A percentile compares a stretch with the other conserved stretches of the same genome.
Evolutionary conservation across 2,888 invertebrate genomes (phyloP).

Genomic region (Synanthedon formicaeformis): DNA sequence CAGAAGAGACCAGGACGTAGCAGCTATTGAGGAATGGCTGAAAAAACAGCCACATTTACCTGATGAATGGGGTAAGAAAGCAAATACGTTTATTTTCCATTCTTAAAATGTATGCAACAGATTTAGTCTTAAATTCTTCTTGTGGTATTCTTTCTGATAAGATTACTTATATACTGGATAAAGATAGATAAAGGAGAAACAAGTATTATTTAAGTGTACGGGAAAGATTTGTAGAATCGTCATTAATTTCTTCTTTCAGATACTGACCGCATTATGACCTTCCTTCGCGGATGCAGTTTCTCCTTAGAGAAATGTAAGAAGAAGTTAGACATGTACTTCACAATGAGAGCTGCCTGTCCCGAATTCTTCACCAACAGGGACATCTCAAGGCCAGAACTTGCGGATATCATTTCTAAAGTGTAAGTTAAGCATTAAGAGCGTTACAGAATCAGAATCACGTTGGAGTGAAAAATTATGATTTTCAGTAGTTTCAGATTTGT

Average conservation of each 20-base stretch:
- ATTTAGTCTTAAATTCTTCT: too few relatives aligned
- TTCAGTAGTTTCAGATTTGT: too few relatives aligned
- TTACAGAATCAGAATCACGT: too few relatives aligned
- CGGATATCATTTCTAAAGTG: constrained; percentile 69
- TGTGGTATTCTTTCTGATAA: too few relatives aligned
- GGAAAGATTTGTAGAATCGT: not conserved
- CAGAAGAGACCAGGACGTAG: constrained; percentile 61
- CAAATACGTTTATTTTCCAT: not conserved
- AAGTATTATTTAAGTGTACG: too few relatives aligned
- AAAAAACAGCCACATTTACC: constrained; percentile 69
- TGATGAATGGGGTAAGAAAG: constrained; percentile 33
- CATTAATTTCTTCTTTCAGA: constrained; percentile 51
- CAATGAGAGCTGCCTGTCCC: constrained; percentile 77
- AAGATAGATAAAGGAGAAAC: too few relatives aligned
- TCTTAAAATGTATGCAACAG: too few relatives aligned
- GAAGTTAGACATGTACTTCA: constrained; percentile 82
- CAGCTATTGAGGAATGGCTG: constrained; percentile 70
- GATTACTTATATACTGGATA: too few relatives aligned
- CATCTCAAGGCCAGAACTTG: constrained; percentile 70
- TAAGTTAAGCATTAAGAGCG: constrained; percentile 49
- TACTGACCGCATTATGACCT: constrained; percentile 76
- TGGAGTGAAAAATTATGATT: too few relatives aligned
- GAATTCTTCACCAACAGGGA: constrained; percentile 78
- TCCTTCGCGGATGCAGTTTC: constrained; percentile 81
- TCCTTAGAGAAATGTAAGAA: constrained; percentile 81